A percentile compares a stretch with the other conserved stretches of the same genome.
Evolutionary conservation across 2,797 vertebrate species (phyloP).

Genomic region (Cynodonichthys magdalenae): DNA sequence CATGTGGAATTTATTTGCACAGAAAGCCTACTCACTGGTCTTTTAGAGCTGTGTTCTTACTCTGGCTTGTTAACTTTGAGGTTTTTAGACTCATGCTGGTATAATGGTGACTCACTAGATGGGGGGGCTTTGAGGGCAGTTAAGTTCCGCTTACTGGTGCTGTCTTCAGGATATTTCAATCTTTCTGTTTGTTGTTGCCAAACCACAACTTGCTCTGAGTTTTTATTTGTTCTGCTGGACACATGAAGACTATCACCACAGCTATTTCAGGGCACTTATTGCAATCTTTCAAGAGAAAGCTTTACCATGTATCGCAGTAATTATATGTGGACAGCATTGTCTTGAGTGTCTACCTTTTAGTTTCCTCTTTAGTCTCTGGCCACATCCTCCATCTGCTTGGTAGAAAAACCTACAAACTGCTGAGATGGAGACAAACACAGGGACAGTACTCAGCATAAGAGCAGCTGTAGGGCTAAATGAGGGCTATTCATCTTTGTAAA

Average conservation of each 20-base stretch:
- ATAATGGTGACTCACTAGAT: constrained; percentile 29
- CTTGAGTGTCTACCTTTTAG: neutral
- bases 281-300: constrained; percentile 1
- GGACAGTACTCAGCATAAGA: constrained; percentile 44
- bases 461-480: constrained; percentile 70
- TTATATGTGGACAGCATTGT: neutral
- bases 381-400: constrained; percentile 10
- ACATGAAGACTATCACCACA: constrained; percentile 39
- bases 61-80: constrained; percentile 39
- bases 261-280: constrained; percentile 1
- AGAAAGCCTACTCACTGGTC: constrained; percentile 22
- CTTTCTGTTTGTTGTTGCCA: constrained; percentile 12
- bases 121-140: constrained; percentile 6
- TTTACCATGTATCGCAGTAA: neutral
- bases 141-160: constrained; percentile 19
- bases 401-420: constrained; percentile 26
- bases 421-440: constrained; percentile 31
- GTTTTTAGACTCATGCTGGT: constrained; percentile 17
- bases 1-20: constrained; percentile 22
- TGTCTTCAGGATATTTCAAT: constrained; percentile 42
- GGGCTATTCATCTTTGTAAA: constrained; percentile 76
- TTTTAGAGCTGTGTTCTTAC: constrained; percentile 18
- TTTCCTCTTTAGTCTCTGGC: neutral
- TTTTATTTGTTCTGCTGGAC: constrained; percentile 3
- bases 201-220: constrained; percentile 13